Base-by-base conservation (phyloP, 1,140 invertebrate genomes). In the Xylocopa sonorina region DNA sequence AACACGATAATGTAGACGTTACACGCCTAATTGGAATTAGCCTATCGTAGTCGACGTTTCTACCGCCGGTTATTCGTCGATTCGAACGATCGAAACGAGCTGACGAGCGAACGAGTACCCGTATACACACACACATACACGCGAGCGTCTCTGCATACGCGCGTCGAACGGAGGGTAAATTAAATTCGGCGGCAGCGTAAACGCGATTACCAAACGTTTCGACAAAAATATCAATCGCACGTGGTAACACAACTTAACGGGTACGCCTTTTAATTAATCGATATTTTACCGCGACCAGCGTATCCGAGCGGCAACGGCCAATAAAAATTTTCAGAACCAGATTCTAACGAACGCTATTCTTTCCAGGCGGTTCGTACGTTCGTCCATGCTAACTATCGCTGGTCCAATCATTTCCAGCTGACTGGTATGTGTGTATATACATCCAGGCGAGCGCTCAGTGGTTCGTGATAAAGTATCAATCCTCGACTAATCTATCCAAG, bases 141-240 rank as follows among this genome's bases (percentile, higher is more conserved):
- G n/a, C n/a, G n/a, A n/a, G n/a, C n/a, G n/a, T n/a, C n/a, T n/a
- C n/a, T n/a, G n/a, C n/a, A n/a, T n/a, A n/a, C n/a, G n/a, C n/a
- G n/a, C n/a, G n/a, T 87, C 86, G 72, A 77, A 83, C 81, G 85
- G 83, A 81, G 71, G 88, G 87, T 89, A 89, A 91, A 91, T 91
- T 89, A 88, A 91, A 89, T 91, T 90, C 87, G 85, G 88, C 87
- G 85, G 79, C 55, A 80, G 80, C 88, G 88, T 88, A 88, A 91
- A 90, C 87, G 89, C 85, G 89, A 91, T 91, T 91, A 90, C 83
- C 81, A 85, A 84, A 83, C 85, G 89, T 81, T 81, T 75, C 83
- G 83, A 82, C 86, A 90, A 90, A 90, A 91, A 90, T 90, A 90
- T 90, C 89, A 90, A 90, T 91, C 89, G 88, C 85, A 87, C 85